Percentiles rank a stretch among this genome's conserved stretches.
phyloP scores from a whole-genome alignment of 2,113 vertebrate species.

The Falco punctatus region DNA sequence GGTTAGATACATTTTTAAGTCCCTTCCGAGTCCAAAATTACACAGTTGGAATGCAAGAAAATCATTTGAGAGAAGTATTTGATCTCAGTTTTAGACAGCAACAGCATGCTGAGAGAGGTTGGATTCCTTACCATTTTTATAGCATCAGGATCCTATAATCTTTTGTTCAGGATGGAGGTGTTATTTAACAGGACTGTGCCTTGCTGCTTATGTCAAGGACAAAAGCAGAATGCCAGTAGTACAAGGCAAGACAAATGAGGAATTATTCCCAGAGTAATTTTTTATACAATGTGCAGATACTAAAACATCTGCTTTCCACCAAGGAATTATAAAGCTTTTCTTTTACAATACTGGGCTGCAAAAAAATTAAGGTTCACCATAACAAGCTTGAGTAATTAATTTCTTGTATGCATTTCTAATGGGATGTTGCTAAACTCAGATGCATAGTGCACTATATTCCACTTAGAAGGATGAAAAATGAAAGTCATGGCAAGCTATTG shows the following conservation, averaged over 20 bases:
- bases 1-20: not conserved
- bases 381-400: constrained; percentile 17
- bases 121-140: not conserved
- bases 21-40: not conserved
- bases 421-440: not conserved
- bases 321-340: not conserved
- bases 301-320: not conserved
- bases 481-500: not conserved
- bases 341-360: not conserved
- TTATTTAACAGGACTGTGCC: not conserved
- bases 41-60: not conserved
- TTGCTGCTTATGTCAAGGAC: not conserved
- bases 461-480: not conserved
- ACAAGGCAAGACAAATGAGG: not conserved
- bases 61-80: not conserved
- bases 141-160: not conserved
- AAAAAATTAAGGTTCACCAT: not conserved
- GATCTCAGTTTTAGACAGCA: not conserved
- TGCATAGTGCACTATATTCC: not conserved
- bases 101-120: not conserved
- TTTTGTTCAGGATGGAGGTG: not conserved
- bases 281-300: not conserved
- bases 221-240: not conserved
- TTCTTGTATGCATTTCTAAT: not conserved
- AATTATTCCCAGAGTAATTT: not conserved